phyloP scores from a whole-genome alignment of 1,140 invertebrate species.

The Drosophila murphyi region DNA sequence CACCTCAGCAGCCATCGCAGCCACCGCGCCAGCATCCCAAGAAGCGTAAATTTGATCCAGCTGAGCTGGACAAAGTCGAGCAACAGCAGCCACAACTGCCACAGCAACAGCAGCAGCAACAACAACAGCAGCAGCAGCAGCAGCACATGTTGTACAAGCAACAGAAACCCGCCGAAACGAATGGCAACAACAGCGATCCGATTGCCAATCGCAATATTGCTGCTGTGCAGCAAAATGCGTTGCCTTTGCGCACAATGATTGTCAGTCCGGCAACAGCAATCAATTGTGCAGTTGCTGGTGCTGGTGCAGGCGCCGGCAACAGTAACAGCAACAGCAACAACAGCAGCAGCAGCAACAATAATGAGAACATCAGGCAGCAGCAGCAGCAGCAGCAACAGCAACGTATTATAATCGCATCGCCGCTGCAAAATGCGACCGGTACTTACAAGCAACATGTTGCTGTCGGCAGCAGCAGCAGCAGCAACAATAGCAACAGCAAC shows the following conservation, averaged over 20 bases:
- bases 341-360: slow-evolving; percentile 20
- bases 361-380: slow-evolving; percentile 52
- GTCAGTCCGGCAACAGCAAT: slow-evolving; percentile 47
- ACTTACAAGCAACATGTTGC: slow-evolving; percentile 73
- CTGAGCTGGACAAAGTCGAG: slow-evolving; percentile 90
- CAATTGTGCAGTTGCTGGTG: slow-evolving; percentile 51
- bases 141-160: slow-evolving; percentile 53
- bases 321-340: slow-evolving; percentile 38
- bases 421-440: slow-evolving; percentile 64
- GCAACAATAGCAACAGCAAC: slow-evolving; percentile 37
- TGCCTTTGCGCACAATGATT: slow-evolving; percentile 63
- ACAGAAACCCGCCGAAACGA: slow-evolving; percentile 53
- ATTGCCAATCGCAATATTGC: slow-evolving; percentile 68
- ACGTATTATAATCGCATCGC: slow-evolving; percentile 74
- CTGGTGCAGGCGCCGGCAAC: slow-evolving; percentile 71
- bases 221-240: slow-evolving; percentile 60
- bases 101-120: slow-evolving; percentile 46
- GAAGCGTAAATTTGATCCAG: slow-evolving; percentile 94
- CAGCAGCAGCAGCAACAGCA: slow-evolving; percentile 47
- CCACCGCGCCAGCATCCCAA: slow-evolving; percentile 91
- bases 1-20: slow-evolving; percentile 83
- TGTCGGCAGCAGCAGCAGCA: slow-evolving; percentile 38
- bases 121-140: slow-evolving; percentile 52
- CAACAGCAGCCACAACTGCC: slow-evolving; percentile 51
- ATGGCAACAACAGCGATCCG: slow-evolving; percentile 54